Evolutionary conservation across 2,797 vertebrate genomes (phyloP).

Genomic region (Rhinella marina): DNA sequence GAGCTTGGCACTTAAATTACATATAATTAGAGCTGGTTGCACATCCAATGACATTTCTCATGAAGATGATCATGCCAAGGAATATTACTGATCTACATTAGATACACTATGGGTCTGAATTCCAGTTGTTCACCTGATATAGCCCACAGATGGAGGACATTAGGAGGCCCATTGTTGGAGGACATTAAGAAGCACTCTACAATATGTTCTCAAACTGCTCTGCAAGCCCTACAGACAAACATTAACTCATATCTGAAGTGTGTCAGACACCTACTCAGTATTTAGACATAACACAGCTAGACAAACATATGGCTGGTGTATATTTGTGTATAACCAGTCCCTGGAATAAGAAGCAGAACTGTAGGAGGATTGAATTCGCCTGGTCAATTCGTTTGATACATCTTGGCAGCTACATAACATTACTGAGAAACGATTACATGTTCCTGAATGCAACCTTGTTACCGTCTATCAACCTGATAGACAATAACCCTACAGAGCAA

Average conservation of each 20-base stretch:
- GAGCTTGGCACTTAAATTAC: neutral
- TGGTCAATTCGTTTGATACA: neutral
- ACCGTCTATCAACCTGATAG: neutral
- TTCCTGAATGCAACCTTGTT: constrained; percentile 7
- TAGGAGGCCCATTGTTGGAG: neutral
- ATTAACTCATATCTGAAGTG: neutral
- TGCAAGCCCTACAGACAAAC: neutral
- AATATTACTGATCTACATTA: neutral
- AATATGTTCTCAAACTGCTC: neutral
- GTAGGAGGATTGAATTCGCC: neutral
- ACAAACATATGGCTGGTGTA: neutral
- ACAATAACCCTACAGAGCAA: constrained; percentile 3
- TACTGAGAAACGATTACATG: neutral
- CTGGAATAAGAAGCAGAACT: neutral
- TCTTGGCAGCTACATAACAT: neutral
- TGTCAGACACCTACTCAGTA: neutral
- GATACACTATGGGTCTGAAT: neutral
- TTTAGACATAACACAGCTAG: neutral
- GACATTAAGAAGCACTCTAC: neutral
- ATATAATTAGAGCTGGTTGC: neutral
- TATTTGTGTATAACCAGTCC: neutral
- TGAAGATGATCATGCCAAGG: neutral
- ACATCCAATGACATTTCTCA: neutral
- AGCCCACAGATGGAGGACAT: neutral
- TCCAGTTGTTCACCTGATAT: too few relatives aligned